Evolutionary conservation across 2,797 vertebrate genomes (phyloP).

Genomic region (Tolypeutes matacus): DNA sequence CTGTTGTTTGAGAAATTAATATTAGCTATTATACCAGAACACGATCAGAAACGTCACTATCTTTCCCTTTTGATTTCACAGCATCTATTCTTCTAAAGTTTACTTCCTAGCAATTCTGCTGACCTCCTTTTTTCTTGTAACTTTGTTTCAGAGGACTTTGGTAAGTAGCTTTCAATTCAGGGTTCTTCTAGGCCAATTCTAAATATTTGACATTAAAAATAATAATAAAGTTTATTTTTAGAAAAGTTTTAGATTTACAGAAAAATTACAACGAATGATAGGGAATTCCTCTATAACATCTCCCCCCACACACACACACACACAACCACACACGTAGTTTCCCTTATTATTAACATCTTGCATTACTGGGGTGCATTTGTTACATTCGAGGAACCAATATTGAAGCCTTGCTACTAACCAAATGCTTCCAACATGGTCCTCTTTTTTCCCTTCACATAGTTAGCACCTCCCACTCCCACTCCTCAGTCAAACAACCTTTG

Average conservation of each 20-base stretch:
- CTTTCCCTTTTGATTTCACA: constrained; percentile 11
- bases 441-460: background rate
- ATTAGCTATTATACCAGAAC: background rate
- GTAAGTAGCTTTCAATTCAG: background rate
- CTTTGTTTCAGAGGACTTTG: background rate
- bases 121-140: background rate
- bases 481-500: background rate
- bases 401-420: too few relatives aligned
- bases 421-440: background rate
- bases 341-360: too few relatives aligned
- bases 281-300: too few relatives aligned
- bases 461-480: background rate
- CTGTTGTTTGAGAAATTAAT: constrained; percentile 20
- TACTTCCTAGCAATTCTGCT: background rate
- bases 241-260: too few relatives aligned
- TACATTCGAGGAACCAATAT: too few relatives aligned
- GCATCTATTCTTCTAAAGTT: background rate
- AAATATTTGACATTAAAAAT: background rate
- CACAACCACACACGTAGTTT: too few relatives aligned
- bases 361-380: too few relatives aligned
- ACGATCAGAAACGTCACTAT: constrained; percentile 29
- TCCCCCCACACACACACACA: too few relatives aligned
- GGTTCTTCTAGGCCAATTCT: background rate
- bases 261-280: too few relatives aligned
- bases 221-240: too few relatives aligned